Percentiles rank a stretch among this genome's conserved stretches.
Conservation (phyloP, 2,888 invertebrate species). For the Achlya flavicornis region DNA sequence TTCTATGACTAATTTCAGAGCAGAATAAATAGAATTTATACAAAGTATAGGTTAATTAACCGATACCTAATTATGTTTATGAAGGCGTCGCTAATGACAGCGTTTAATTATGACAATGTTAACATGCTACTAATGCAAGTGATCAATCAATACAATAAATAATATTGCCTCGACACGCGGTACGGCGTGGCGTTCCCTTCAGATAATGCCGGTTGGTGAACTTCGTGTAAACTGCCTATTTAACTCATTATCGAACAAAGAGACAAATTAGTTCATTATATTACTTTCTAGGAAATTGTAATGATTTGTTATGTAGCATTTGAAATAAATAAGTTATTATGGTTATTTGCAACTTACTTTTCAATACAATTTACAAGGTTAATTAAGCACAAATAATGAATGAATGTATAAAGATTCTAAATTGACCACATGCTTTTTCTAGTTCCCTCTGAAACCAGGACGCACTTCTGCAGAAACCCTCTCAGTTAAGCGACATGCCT, state of each 20-base stretch:
- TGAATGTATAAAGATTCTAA: too few species aligned
- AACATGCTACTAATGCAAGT: slow-evolving; percentile 18
- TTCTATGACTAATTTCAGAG: background rate
- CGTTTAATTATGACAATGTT: slow-evolving; percentile 4
- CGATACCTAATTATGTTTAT: background rate
- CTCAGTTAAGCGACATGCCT: too few species aligned
- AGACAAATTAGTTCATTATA: slow-evolving; percentile 16
- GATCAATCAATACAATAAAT: slow-evolving; percentile 12
- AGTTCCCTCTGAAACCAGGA: too few species aligned
- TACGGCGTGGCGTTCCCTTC: slow-evolving; percentile 16
- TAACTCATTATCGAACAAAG: slow-evolving; percentile 18
- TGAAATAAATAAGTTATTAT: too few species aligned
- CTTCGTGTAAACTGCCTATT: slow-evolving; percentile 16
- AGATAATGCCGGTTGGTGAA: slow-evolving; percentile 38
- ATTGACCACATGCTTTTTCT: too few species aligned
- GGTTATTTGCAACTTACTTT: too few species aligned
- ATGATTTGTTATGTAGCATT: background rate
- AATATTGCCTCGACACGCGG: slow-evolving; percentile 17
- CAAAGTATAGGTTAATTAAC: background rate
- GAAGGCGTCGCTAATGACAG: background rate
- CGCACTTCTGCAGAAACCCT: too few species aligned
- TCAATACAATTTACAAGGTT: too few species aligned
- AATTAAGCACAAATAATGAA: too few species aligned
- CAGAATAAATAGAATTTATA: background rate
- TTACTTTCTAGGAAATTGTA: background rate